phyloP scores from a whole-genome alignment of 1,140 invertebrate species.

The Leptinotarsa undecemlineata region DNA sequence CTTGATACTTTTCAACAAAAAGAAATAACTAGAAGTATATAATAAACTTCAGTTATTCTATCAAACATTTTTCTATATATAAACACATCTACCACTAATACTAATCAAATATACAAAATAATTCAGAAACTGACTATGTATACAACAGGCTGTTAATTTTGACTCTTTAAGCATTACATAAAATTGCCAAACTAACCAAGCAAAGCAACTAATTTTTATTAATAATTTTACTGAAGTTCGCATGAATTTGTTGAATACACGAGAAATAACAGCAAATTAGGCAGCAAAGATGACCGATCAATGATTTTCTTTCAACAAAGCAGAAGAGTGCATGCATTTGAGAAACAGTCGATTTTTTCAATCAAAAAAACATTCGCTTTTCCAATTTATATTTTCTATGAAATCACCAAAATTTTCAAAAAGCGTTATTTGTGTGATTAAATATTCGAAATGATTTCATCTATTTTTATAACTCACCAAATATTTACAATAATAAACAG shows the following conservation, averaged over 20 bases:
- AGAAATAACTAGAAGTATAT: no score
- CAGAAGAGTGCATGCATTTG: no score
- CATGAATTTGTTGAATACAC: background rate
- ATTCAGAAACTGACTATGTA: background rate
- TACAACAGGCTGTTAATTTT: background rate
- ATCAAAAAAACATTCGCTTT: background rate
- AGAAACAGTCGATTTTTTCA: no score
- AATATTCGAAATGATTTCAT: no score
- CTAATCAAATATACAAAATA: background rate
- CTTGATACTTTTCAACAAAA: no score
- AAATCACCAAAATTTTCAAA: no score
- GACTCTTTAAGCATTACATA: background rate
- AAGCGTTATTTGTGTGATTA: no score
- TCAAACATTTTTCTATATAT: no score
- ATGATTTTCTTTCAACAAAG: background rate
- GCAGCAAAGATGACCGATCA: background rate
- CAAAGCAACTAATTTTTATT: background rate
- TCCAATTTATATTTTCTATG: no score
- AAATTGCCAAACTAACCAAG: background rate
- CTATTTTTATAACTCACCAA: no score
- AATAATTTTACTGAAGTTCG: background rate
- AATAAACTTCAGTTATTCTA: no score
- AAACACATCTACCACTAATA: background rate
- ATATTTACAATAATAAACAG: no score
- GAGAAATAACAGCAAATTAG: conserved; percentile 2